phyloP scores from a whole-genome alignment of 2,797 vertebrate species.

The Rhynchonycteris naso region DNA sequence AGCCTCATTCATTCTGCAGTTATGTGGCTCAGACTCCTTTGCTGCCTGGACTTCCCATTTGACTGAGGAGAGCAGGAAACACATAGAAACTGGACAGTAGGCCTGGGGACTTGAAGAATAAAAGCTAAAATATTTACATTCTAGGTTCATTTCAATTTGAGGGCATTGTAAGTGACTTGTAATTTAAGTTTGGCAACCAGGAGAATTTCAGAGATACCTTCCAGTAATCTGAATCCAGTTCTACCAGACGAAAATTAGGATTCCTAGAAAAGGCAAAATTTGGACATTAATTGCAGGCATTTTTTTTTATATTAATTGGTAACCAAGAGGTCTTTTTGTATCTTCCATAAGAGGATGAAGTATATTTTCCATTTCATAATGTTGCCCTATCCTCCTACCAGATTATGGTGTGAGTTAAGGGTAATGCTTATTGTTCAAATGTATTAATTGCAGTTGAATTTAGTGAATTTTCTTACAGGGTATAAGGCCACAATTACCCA shows the following conservation, averaged over 20 bases:
- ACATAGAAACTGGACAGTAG: constrained; percentile 1
- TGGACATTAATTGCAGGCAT: constrained; percentile 16
- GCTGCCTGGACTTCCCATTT: neutral
- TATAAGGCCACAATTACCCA: constrained; percentile 26
- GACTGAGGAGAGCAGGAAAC: constrained; percentile 10
- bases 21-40: neutral
- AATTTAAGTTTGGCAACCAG: constrained; percentile 59
- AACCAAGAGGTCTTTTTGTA: neutral
- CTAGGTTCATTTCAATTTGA: constrained; percentile 70
- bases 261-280: constrained; percentile 35
- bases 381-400: constrained; percentile 36
- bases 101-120: constrained; percentile 56
- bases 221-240: constrained; percentile 74
- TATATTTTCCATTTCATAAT: constrained; percentile 56
- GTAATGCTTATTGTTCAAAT: constrained; percentile 51
- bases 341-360: constrained; percentile 8
- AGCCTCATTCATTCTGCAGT: constrained; percentile 13
- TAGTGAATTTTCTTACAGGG: constrained; percentile 51
- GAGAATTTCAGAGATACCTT: constrained; percentile 62
- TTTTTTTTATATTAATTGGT: constrained; percentile 51
- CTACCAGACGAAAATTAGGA: constrained; percentile 53
- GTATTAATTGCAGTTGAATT: constrained; percentile 54
- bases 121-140: constrained; percentile 72
- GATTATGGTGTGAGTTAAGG: constrained; percentile 9
- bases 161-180: constrained; percentile 69